These are phyloP conservation scores for Orycteropus afer DNA, from an alignment of 2,113 vertebrate genomes.

Conservation along the genomic window DNA sequence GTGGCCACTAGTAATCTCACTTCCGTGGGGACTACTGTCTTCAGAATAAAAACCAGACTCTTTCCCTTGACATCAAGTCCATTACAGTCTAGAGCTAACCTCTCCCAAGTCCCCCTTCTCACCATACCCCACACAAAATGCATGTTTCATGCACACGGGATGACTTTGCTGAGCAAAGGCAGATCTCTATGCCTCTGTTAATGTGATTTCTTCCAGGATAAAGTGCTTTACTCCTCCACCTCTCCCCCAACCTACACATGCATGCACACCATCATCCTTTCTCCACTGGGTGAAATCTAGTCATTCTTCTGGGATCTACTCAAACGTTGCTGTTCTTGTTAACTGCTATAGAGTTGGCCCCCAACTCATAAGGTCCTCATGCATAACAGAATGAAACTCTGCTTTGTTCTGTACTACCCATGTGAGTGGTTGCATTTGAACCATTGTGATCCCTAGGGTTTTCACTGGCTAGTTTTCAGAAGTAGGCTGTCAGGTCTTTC, in stretches of 20 bases:
- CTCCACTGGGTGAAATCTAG: neutral
- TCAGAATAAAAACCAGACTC: neutral
- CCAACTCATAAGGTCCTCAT: too few species aligned
- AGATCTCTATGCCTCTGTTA: too few species aligned
- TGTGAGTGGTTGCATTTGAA: too few species aligned
- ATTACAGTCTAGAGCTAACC: neutral
- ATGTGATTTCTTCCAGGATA: neutral
- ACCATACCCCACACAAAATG: rapidly evolving
- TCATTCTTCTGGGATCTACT: rapidly evolving
- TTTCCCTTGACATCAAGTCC: too few species aligned
- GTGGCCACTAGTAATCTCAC: neutral
- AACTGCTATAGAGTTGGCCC: too few species aligned
- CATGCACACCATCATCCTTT: neutral
- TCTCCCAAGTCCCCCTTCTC: neutral
- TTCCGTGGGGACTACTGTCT: neutral
- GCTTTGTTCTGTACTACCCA: too few species aligned
- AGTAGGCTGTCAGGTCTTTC: too few species aligned
- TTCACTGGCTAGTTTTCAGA: too few species aligned
- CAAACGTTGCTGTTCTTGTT: too few species aligned
- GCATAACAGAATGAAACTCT: too few species aligned
- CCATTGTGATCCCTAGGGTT: too few species aligned
- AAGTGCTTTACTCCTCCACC: neutral
- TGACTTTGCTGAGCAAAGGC: neutral
- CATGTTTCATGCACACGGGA: rapidly evolving
- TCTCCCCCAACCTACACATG: neutral